A percentile compares a stretch with the other conserved stretches of the same genome.
These are phyloP conservation scores for Amphiprion ocellaris DNA, from an alignment of 2,113 vertebrate genomes.

Conservation along the genomic window DNA sequence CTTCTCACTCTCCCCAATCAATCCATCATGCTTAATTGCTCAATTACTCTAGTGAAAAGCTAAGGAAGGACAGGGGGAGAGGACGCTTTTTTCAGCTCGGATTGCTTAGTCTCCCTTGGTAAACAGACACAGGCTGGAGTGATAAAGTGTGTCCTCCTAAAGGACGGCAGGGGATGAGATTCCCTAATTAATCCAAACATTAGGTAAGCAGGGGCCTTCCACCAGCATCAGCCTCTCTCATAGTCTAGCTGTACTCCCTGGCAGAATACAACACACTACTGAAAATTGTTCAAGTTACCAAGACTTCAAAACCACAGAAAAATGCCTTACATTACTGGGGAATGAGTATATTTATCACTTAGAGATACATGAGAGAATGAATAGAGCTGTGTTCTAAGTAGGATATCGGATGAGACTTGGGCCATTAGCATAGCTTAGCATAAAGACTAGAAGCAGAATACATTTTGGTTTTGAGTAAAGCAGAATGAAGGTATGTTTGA, in stretches of 20 bases:
- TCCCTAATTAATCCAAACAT: slow-evolving; percentile 83
- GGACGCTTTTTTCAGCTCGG: slow-evolving; percentile 64
- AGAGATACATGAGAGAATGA: no score
- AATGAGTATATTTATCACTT: no score
- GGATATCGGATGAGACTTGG: no score
- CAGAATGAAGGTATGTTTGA: no score
- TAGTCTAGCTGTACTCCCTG: slow-evolving; percentile 4
- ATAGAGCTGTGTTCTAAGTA: no score
- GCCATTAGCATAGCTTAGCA: no score
- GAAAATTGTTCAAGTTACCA: neutral
- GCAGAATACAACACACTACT: neutral
- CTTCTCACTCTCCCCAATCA: slow-evolving; percentile 66
- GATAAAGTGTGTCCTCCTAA: slow-evolving; percentile 74
- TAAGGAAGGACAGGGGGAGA: slow-evolving; percentile 54
- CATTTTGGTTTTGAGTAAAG: no score
- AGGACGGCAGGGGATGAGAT: slow-evolving; percentile 70
- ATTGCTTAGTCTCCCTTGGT: slow-evolving; percentile 61
- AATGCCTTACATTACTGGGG: no score
- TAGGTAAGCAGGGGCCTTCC: slow-evolving; percentile 59
- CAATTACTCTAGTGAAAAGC: slow-evolving; percentile 75
- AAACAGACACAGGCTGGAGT: slow-evolving; percentile 71
- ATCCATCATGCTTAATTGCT: slow-evolving; percentile 84
- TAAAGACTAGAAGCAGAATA: no score
- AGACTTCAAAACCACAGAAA: neutral
- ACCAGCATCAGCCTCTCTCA: slow-evolving; percentile 37